Evolutionary conservation across 1,140 invertebrate genomes (phyloP).

Genomic region (silkworm (Bombyx mori)): DNA sequence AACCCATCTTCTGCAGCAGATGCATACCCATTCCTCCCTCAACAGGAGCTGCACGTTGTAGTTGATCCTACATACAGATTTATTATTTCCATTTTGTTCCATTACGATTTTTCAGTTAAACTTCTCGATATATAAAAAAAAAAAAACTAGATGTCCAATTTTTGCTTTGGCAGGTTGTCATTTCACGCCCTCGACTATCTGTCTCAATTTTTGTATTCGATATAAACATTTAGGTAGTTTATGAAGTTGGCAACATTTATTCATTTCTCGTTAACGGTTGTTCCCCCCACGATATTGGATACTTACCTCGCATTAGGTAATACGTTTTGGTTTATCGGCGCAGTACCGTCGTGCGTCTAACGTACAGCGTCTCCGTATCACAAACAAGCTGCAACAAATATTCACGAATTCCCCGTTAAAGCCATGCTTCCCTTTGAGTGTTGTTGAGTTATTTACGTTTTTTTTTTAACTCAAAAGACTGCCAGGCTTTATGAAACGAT

Average conservation of each 20-base stretch:
- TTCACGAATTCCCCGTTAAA: constrained; percentile 64
- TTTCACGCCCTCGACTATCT: too few species aligned
- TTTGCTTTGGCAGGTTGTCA: too few species aligned
- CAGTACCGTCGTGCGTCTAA: constrained; percentile 38
- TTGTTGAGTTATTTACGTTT: too few species aligned
- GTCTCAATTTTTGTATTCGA: too few species aligned
- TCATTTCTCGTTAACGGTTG: not conserved
- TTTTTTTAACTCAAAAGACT: too few species aligned
- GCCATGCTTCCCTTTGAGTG: constrained; percentile 42
- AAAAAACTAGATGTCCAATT: too few species aligned
- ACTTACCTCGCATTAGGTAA: constrained; percentile 44
- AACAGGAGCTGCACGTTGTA: constrained; percentile 87
- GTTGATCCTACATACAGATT: constrained; percentile 80
- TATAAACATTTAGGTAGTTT: not conserved
- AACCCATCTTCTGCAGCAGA: constrained; percentile 97
- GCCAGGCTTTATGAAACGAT: too few species aligned
- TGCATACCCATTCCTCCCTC: constrained; percentile 96
- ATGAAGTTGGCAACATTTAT: not conserved
- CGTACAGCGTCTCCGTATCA: constrained; percentile 52
- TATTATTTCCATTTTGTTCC: not conserved
- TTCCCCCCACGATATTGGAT: constrained; percentile 15
- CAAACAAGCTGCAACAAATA: constrained; percentile 69
- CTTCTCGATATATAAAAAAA: too few species aligned
- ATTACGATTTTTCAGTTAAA: too few species aligned
- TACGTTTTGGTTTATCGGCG: constrained; percentile 40